A percentile compares a stretch with the other conserved stretches of the same genome.
Conservation (phyloP, 2,888 invertebrate genomes). For the Drosophila trichaetosa region DNA sequence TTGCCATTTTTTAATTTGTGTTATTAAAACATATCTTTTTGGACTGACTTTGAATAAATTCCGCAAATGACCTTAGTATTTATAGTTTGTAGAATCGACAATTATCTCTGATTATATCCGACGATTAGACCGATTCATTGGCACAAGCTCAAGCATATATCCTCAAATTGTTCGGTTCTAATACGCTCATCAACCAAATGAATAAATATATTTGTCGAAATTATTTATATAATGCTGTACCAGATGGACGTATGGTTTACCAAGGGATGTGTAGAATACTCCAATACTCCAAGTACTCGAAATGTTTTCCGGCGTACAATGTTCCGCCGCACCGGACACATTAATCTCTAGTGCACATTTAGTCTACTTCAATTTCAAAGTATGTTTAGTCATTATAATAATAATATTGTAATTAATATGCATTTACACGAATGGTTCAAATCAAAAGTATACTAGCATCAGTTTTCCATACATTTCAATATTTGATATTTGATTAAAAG, state of each 20-base stretch:
- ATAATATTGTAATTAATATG: not conserved
- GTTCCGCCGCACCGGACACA: not conserved
- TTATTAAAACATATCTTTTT: not conserved
- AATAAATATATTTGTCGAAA: not conserved
- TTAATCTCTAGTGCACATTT: too few relatives aligned
- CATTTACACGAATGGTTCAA: not conserved
- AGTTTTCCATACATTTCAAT: not conserved
- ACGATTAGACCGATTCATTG: not conserved
- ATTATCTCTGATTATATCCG: not conserved
- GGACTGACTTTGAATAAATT: not conserved
- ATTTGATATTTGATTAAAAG: not conserved
- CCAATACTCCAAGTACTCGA: conserved; percentile 2
- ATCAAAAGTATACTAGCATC: not conserved
- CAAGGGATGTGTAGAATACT: not conserved
- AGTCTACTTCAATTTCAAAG: not conserved
- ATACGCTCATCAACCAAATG: not conserved
- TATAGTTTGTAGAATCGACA: not conserved
- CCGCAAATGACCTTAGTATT: not conserved
- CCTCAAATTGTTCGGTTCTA: not conserved
- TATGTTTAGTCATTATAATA: not conserved
- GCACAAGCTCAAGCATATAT: not conserved
- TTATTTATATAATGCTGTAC: not conserved
- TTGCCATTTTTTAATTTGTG: not conserved
- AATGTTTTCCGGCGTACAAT: not conserved
- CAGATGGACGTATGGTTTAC: not conserved